phyloP scores from a whole-genome alignment of 2,113 vertebrate species.

The Leucopsar rothschildi region DNA sequence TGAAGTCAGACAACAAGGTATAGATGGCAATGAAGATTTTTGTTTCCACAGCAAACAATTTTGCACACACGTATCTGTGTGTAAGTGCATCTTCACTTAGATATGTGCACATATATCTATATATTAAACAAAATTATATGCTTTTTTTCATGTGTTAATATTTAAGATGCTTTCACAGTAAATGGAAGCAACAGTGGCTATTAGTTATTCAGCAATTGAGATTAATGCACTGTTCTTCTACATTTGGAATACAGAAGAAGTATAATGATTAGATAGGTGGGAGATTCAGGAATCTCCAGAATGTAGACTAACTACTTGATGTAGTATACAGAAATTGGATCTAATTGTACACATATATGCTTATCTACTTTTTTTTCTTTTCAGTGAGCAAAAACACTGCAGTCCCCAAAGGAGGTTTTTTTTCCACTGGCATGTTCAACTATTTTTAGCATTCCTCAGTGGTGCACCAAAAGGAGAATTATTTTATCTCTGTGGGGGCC shows the following conservation, averaged over 20 bases:
- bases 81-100: background rate
- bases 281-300: background rate
- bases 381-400: background rate
- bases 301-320: background rate
- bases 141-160: background rate
- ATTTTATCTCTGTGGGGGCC: constrained; percentile 23
- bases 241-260: background rate
- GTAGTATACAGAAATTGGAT: background rate
- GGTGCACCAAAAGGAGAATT: background rate
- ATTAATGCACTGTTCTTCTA: background rate
- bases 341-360: background rate
- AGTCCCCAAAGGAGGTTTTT: background rate
- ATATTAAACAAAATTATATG: background rate
- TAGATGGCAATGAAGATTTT: background rate
- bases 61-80: background rate
- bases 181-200: background rate
- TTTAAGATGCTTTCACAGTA: background rate
- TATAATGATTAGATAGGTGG: background rate
- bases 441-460: constrained; percentile 43
- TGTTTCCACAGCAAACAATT: background rate
- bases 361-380: background rate
- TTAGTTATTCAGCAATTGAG: background rate
- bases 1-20: background rate
- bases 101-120: background rate
- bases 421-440: background rate